Percentiles rank a stretch among this genome's conserved stretches.
These are phyloP conservation scores for Erythrocebus patas DNA, from an alignment of 2,113 vertebrate genomes.

Conservation along the genomic window DNA sequence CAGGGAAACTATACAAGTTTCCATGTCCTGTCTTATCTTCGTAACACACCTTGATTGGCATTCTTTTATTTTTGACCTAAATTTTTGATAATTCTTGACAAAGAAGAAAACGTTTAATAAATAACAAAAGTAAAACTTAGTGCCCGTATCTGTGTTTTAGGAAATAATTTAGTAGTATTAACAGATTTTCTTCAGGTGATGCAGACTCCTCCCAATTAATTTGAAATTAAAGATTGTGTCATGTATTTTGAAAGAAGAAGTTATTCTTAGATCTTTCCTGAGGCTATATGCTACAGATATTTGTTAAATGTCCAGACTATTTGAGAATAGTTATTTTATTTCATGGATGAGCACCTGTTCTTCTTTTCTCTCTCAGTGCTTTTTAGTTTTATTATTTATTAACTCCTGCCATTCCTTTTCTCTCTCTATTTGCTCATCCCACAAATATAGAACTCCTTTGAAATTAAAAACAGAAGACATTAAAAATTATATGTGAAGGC, in stretches of 20 bases:
- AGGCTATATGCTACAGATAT: not conserved
- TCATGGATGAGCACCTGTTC: not conserved
- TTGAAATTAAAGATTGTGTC: not conserved
- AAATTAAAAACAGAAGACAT: constrained; percentile 23
- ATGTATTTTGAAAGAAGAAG: not conserved
- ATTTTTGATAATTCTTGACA: not conserved
- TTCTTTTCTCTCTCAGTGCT: not conserved
- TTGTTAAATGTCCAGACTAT: not conserved
- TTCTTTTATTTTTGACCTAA: constrained; percentile 3
- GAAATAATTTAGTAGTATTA: not conserved
- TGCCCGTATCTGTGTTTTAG: not conserved
- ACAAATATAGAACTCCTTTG: not conserved
- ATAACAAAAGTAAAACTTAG: not conserved
- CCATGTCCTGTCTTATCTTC: not conserved
- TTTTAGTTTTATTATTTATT: not conserved
- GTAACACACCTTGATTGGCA: not conserved
- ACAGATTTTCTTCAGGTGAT: not conserved
- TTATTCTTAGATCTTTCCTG: not conserved
- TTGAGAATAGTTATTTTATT: constrained; percentile 12
- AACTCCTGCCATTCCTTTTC: not conserved
- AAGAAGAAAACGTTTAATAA: not conserved
- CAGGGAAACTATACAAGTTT: not conserved
- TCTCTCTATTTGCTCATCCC: not conserved
- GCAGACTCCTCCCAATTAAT: not conserved
- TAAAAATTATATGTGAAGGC: not conserved